Evolutionary conservation across 2,797 vertebrate species (phyloP), one percentile per base, ranked within the genome.

Genomic region (Clamator glandarius): DNA sequence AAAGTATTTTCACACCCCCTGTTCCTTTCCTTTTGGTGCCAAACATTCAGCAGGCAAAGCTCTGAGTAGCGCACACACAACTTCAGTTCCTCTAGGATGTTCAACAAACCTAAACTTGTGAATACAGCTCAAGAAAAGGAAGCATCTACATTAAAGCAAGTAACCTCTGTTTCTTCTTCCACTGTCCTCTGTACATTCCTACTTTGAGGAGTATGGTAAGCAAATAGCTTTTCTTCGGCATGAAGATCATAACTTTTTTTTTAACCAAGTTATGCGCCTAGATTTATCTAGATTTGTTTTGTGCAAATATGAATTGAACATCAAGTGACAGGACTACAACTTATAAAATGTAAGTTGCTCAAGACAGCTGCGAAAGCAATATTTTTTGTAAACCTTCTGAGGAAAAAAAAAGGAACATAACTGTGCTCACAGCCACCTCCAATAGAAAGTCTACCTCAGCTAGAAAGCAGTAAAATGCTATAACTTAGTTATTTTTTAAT

Each of bases 401-500:
- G 63, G n/a, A n/a, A 51, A 79, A 69, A 87, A 58, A 84, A 58
- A 84, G 9, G 19, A 87, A 81, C 6, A 5, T 24, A 83, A 55
- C 44, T 72, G 29, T 58, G 62, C 42, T 72, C 87, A 62, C 28
- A 66, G 52, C n/a, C 44, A 78, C 36, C 55, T 75, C 28, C 59
- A 93, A 44, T 26, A 79, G 24, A 81, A 86, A 94, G 51, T 29
- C 42, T 46, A 19, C 21, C 48, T 75, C 70, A 73, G n/a, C 29
- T 42, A 76, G 59, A 90, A 80, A 76, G 84, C 52, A 59, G 46
- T 42, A 35, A 66, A 80, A 81, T 68, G 69, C 86, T 80, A 42
- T 77, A 93, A 74, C 29, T 64, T 61, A 83, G 61, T 39, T 84
- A 55, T 50, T 84, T 69, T 72, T 73, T 76, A 91, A 92, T 87